A percentile compares a stretch with the other conserved stretches of the same genome.
phyloP scores from a whole-genome alignment of 2,888 invertebrate genomes.

The Automeris io region DNA sequence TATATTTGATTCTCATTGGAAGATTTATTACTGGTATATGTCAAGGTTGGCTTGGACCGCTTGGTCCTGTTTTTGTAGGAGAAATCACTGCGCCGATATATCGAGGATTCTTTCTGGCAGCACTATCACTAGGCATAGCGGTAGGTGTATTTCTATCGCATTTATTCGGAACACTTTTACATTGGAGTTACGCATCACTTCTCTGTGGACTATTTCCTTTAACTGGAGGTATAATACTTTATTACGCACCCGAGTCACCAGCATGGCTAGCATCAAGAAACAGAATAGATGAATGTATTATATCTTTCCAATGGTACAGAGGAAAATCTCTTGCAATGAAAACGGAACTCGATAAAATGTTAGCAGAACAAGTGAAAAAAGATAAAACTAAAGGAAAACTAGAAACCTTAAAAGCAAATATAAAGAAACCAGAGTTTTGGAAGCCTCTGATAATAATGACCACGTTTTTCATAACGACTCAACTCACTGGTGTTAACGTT shows the following conservation, averaged over 20 bases:
- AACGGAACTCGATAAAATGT: constrained; percentile 68
- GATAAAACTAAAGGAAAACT: constrained; percentile 45
- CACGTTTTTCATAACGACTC: constrained; percentile 80
- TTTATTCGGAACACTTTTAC: constrained; percentile 78
- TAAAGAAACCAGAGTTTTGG: constrained; percentile 75
- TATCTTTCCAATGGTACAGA: constrained; percentile 79
- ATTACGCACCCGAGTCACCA: constrained; percentile 82
- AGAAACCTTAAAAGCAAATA: constrained; percentile 47
- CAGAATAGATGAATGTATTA: constrained; percentile 73
- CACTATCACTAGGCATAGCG: constrained; percentile 79
- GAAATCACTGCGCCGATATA: constrained; percentile 78
- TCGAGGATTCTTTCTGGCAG: constrained; percentile 80
- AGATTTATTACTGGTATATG: constrained; percentile 76
- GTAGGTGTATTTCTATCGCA: constrained; percentile 81
- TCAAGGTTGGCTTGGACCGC: constrained; percentile 76
- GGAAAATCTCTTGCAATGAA: constrained; percentile 66
- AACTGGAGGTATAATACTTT: constrained; percentile 68
- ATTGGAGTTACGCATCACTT: constrained; percentile 77
- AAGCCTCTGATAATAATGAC: constrained; percentile 79
- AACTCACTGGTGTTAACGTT: constrained; percentile 83
- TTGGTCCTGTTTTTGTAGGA: constrained; percentile 77
- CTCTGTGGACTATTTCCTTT: constrained; percentile 74
- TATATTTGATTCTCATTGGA: constrained; percentile 64
- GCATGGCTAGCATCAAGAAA: constrained; percentile 81
- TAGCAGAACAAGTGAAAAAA: constrained; percentile 52